Conservation (phyloP, 2,113 vertebrate species). For the Actenoides lindsayi region DNA sequence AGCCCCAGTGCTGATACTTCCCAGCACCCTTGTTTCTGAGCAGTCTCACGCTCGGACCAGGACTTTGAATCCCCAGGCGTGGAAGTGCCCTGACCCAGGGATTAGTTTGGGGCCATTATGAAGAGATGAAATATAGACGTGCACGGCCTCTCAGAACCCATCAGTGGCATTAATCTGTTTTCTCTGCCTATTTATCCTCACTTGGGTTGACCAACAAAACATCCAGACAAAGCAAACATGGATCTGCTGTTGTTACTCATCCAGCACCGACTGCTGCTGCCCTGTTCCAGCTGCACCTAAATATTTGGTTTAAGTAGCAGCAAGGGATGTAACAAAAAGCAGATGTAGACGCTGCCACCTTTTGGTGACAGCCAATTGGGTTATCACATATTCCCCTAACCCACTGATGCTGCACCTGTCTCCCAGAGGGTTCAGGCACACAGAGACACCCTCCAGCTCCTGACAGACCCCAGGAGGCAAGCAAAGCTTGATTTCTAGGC, state of each 20-base stretch:
- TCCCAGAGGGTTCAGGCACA: neutral
- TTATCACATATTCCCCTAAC: neutral
- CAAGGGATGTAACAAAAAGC: neutral
- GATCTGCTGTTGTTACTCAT: neutral
- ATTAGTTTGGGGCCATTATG: neutral
- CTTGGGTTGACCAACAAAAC: neutral
- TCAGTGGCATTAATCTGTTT: slow-evolving; percentile 1
- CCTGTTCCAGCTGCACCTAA: neutral
- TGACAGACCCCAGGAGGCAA: neutral
- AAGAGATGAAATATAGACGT: neutral
- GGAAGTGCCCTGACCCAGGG: neutral
- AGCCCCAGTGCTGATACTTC: neutral
- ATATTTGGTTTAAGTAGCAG: neutral
- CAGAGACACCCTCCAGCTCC: neutral
- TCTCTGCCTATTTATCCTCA: slow-evolving; percentile 15
- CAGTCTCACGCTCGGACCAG: neutral
- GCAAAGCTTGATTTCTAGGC: neutral
- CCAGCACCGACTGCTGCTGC: neutral
- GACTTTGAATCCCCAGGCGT: neutral
- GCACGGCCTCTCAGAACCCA: neutral
- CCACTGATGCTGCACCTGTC: neutral
- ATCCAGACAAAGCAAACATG: neutral
- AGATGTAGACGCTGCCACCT: slow-evolving; percentile 58
- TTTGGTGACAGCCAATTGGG: slow-evolving; percentile 34
- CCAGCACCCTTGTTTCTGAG: neutral